phyloP scores from a whole-genome alignment of 2,888 invertebrate genomes.

The Orthosia incerta region DNA sequence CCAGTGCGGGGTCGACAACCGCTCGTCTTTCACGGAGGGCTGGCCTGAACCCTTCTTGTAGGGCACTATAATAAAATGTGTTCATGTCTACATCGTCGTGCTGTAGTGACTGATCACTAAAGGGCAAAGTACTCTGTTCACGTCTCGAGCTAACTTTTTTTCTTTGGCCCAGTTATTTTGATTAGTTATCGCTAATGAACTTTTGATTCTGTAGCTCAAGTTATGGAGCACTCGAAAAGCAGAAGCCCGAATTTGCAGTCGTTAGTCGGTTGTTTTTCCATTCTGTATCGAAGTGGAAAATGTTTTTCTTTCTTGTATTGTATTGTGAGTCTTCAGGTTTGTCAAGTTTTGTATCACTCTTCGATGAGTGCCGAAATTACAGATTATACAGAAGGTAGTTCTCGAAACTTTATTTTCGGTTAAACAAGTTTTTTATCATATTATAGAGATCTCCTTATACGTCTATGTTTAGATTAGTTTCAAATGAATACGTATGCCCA shows the following conservation, averaged over 20 bases:
- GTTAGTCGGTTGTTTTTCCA: background rate
- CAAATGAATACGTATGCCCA: background rate
- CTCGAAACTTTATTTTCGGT: slow-evolving; percentile 1
- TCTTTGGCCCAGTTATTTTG: slow-evolving; percentile 23
- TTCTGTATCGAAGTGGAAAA: background rate
- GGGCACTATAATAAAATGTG: slow-evolving; percentile 23
- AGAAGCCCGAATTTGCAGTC: background rate
- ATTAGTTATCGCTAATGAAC: slow-evolving; percentile 7
- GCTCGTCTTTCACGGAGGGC: slow-evolving; percentile 32
- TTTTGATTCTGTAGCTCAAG: slow-evolving; percentile 4
- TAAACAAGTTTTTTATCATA: background rate
- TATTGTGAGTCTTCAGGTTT: background rate
- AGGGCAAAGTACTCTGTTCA: slow-evolving; percentile 29
- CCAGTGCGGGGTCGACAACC: slow-evolving; percentile 55
- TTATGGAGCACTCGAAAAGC: background rate
- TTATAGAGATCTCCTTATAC: background rate
- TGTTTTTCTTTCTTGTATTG: background rate
- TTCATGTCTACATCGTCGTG: slow-evolving; percentile 30
- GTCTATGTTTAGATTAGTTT: too few relatives aligned
- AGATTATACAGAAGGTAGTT: slow-evolving; percentile 4
- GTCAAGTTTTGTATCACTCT: slow-evolving; percentile 7
- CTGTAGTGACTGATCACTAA: slow-evolving; percentile 18
- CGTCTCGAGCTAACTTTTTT: background rate
- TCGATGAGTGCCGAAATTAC: slow-evolving; percentile 6
- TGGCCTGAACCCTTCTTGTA: slow-evolving; percentile 12